These are phyloP conservation scores for Verasper variegatus DNA, from an alignment of 2,113 vertebrate genomes.

Conservation along the genomic window DNA sequence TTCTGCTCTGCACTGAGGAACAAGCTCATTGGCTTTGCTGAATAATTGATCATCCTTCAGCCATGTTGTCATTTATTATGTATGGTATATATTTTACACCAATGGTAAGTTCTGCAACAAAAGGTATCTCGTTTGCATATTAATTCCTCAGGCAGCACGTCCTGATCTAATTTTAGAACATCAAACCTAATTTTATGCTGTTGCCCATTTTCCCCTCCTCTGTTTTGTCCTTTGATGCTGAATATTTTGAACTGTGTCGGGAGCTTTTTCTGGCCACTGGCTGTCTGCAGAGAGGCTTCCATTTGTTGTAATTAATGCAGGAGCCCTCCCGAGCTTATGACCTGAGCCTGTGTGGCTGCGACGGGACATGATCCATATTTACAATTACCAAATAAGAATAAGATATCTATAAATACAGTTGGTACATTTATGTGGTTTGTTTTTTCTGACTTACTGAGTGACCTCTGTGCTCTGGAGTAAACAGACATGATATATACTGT, in stretches of 20 bases:
- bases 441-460: no score
- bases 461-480: no score
- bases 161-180: constrained; percentile 44
- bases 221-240: constrained; percentile 28
- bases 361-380: constrained; percentile 27
- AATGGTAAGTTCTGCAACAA: constrained; percentile 6
- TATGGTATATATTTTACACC: neutral
- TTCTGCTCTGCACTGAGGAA: constrained; percentile 20
- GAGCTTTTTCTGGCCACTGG: constrained; percentile 5
- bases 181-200: constrained; percentile 26
- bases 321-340: constrained; percentile 17
- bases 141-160: neutral
- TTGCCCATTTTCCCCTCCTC: neutral
- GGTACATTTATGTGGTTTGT: no score
- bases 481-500: no score
- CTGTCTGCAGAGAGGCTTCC: constrained; percentile 28
- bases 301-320: constrained; percentile 44
- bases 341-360: neutral
- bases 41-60: constrained; percentile 42
- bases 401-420: neutral
- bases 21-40: constrained; percentile 22
- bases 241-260: constrained; percentile 43
- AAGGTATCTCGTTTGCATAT: neutral
- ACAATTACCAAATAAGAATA: constrained; percentile 3
- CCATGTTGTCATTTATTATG: constrained; percentile 18